These are phyloP conservation scores for Mallateleia sp. DNA, from an alignment of 2,888 invertebrate genomes.

Conservation along the genomic window DNA sequence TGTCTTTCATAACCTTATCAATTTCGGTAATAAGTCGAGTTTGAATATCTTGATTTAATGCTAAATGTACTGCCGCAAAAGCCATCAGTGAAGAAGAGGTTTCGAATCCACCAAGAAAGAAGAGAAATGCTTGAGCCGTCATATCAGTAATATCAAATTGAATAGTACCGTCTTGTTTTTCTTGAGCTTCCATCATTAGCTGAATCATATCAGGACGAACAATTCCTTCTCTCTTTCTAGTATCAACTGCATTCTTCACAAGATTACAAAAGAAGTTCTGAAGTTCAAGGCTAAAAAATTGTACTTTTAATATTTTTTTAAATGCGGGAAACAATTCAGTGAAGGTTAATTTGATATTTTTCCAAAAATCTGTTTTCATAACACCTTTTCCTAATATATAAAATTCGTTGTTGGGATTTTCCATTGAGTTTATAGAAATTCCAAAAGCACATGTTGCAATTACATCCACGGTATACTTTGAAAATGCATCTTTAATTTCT, in stretches of 20 bases:
- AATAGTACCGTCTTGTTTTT: conserved; percentile 57
- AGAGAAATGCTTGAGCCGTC: conserved; percentile 89
- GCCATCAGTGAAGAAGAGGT: conserved; percentile 81
- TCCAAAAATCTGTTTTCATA: background rate
- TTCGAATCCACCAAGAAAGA: conserved; percentile 87
- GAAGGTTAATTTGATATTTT: no score
- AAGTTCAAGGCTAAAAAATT: background rate
- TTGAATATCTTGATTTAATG: conserved; percentile 81
- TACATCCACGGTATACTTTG: background rate
- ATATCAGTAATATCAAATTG: conserved; percentile 86
- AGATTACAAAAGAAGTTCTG: conserved; percentile 61
- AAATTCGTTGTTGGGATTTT: conserved; percentile 6
- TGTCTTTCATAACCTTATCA: conserved; percentile 83
- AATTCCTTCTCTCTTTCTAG: conserved; percentile 76
- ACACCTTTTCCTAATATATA: background rate
- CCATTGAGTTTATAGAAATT: background rate
- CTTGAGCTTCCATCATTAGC: background rate
- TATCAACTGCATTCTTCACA: conserved; percentile 60
- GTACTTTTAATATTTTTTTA: background rate
- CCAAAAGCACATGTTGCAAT: background rate
- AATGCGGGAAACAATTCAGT: background rate
- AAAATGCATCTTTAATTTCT: background rate
- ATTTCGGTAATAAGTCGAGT: conserved; percentile 87
- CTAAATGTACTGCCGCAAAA: conserved; percentile 81
- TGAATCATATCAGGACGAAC: conserved; percentile 84